These are phyloP conservation scores for Prionace glauca DNA, from an alignment of 2,797 vertebrate species.

Conservation along the genomic window DNA sequence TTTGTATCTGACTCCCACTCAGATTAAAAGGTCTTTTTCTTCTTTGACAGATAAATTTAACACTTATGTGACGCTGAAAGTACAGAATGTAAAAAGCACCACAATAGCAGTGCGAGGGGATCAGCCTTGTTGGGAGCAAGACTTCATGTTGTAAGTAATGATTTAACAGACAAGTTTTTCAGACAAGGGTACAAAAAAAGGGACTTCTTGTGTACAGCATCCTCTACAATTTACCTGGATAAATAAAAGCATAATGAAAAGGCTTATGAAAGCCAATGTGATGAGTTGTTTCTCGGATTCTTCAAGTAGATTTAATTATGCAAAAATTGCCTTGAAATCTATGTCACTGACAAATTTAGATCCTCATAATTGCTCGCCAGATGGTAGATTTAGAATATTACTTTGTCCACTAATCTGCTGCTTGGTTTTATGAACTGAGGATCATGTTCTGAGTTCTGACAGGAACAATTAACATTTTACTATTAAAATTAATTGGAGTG, in stretches of 20 bases:
- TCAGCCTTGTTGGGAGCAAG: conserved; percentile 94
- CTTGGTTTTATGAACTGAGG: not conserved
- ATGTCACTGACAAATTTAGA: conserved; percentile 31
- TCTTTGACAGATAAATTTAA: conserved; percentile 82
- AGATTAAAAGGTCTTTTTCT: conserved; percentile 11
- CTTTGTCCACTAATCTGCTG: conserved; percentile 9
- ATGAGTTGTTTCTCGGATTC: not conserved
- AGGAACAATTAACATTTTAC: not conserved
- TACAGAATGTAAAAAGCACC: conserved; percentile 96
- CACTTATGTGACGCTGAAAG: conserved; percentile 88
- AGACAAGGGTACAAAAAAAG: not conserved
- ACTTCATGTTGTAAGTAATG: conserved; percentile 96
- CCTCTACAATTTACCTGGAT: not conserved
- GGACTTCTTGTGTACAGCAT: not conserved
- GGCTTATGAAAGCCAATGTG: not conserved
- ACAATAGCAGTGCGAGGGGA: conserved; percentile 84
- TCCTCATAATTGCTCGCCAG: conserved; percentile 2
- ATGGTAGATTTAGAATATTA: conserved; percentile 26
- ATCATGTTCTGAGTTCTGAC: not conserved
- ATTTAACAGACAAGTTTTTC: not conserved
- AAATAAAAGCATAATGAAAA: not conserved
- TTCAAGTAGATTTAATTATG: not conserved
- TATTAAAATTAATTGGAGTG: not conserved
- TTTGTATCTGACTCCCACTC: not conserved
- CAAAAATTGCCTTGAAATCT: not conserved